Evolutionary conservation across 2,888 invertebrate species (phyloP), one percentile per base, ranked within the genome.

Genomic region (Netelia inedita): DNA sequence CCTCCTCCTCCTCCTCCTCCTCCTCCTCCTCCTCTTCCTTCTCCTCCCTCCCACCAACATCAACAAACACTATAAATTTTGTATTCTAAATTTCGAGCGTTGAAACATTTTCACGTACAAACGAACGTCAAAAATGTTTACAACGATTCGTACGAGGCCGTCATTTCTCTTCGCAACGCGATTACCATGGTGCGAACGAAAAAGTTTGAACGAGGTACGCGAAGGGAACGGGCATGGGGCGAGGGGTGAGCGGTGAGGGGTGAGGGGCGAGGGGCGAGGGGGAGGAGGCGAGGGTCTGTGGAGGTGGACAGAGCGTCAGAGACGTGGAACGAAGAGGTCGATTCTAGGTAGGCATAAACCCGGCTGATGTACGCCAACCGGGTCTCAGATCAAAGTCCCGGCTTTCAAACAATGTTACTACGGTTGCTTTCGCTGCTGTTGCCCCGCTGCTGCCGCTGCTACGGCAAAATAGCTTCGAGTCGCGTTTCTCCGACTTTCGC

Each of bases 371-470:
- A 91, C 90, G 90, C 90, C 91, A 91, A 90, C 86, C 88, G 88
- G 89, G 89, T 88, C 87, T 87, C 90, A 91, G 93, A 93, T 93
- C 93, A 93, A 93, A 93, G 93, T 92, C 90, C 91, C 90, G 89
- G 89, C 92, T 93, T 93, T 92, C 93, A 93, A 93, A 93, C 93
- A 93, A 93, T 93, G 92, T 93, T 92, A 91, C 90, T 90, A 88
- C 85, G 87, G 84, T 81, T 87, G 74, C 71, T 80, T 69, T 65
- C 66, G 61, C 53, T 28, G 71, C 21, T 41, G 43, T 80, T 69
- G 59, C 66, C 57, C 53, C 21, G 71, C 16, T 41, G 69, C 79
- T 71, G 28, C 28, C 85, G 72, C 83, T 82, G 65, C 19, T 46
- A 41, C 50, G 11, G 71, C 74, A 55, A 72, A 71, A 82, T 86